Evolutionary conservation across 2,113 vertebrate species (phyloP).

Genomic region (Phainopepla nitens): DNA sequence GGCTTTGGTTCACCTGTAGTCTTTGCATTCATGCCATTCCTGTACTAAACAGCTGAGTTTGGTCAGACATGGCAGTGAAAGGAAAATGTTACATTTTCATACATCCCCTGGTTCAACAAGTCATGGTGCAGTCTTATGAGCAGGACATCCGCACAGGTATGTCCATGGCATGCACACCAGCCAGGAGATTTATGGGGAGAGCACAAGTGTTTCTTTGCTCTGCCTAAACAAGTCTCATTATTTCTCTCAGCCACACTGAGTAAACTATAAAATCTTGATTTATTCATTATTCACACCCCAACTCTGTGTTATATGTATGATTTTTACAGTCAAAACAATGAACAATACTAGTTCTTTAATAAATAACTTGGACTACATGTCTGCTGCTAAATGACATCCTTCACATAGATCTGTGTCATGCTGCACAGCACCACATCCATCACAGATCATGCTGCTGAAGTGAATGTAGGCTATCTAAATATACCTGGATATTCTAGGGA

Average conservation of each 20-base stretch:
- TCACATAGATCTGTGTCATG: background rate
- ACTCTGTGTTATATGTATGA: background rate
- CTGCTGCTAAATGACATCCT: background rate
- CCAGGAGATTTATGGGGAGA: background rate
- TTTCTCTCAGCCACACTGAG: background rate
- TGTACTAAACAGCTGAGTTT: background rate
- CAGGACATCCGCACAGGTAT: background rate
- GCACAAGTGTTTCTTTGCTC: background rate
- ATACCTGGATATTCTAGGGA: background rate
- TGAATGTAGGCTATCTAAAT: background rate
- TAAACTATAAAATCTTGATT: constrained; percentile 3
- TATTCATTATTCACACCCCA: background rate
- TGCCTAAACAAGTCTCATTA: background rate
- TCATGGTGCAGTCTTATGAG: background rate
- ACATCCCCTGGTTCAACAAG: background rate
- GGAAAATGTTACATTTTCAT: background rate
- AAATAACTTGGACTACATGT: background rate
- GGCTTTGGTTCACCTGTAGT: background rate
- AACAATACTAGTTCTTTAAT: background rate
- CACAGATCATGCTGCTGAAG: background rate
- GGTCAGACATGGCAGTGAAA: background rate
- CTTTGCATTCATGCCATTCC: background rate
- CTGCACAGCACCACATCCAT: background rate
- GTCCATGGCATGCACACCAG: rapidly evolving
- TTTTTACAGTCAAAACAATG: background rate